These are phyloP conservation scores for Hypercompe scribonia DNA, from an alignment of 2,888 invertebrate genomes.

Conservation along the genomic window DNA sequence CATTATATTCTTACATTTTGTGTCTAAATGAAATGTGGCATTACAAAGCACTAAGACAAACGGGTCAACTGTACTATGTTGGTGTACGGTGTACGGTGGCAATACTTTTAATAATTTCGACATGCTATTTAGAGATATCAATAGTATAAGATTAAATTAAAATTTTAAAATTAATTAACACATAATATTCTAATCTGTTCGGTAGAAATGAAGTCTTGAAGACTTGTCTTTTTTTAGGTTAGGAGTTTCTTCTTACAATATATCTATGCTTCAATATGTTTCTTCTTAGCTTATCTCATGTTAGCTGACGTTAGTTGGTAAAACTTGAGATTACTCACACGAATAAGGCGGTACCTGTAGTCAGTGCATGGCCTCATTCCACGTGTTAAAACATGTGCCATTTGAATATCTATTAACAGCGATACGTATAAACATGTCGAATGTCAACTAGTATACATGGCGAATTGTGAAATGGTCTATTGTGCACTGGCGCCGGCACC, in stretches of 20 bases:
- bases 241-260: background rate
- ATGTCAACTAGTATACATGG: slow-evolving; percentile 60
- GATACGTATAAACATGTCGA: slow-evolving; percentile 52
- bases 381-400: slow-evolving; percentile 54
- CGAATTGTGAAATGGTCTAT: slow-evolving; percentile 66
- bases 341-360: slow-evolving; percentile 10
- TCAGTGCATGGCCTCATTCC: slow-evolving; percentile 17
- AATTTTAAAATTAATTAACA: background rate
- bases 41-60: background rate
- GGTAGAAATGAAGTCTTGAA: background rate
- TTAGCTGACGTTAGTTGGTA: background rate
- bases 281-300: background rate
- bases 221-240: no score
- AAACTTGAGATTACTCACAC: background rate
- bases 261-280: background rate
- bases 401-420: slow-evolving; percentile 49
- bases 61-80: no score
- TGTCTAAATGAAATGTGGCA: no score
- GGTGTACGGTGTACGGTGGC: no score
- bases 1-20: no score
- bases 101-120: background rate
- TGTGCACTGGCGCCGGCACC: slow-evolving; percentile 54
- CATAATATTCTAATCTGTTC: background rate
- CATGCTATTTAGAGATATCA: no score
- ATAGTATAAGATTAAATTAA: background rate